These are phyloP conservation scores for Coptodon bakossiorum DNA, from an alignment of 2,113 vertebrate species.

Conservation along the genomic window DNA sequence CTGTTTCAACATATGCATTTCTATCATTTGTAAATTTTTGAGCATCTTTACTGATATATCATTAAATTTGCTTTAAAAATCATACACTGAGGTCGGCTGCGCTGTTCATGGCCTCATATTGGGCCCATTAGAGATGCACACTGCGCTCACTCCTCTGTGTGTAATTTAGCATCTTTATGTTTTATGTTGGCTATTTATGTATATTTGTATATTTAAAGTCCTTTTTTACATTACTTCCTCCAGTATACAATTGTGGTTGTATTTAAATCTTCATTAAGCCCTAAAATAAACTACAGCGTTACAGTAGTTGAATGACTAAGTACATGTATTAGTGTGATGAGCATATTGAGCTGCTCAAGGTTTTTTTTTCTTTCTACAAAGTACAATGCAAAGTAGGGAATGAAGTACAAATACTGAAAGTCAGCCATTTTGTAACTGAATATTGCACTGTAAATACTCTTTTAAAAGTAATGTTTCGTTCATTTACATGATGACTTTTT, in stretches of 20 bases:
- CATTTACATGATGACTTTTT: not conserved
- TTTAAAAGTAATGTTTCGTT: not conserved
- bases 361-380: not conserved
- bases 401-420: not conserved
- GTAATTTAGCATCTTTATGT: not conserved
- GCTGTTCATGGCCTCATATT: not conserved
- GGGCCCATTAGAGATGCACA: not conserved
- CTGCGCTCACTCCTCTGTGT: not conserved
- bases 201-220: not conserved
- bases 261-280: not conserved
- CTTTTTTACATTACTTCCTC: not conserved
- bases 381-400: not conserved
- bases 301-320: not conserved
- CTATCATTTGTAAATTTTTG: not conserved
- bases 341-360: not conserved
- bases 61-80: not conserved
- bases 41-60: not conserved
- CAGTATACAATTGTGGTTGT: not conserved
- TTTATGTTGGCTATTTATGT: not conserved
- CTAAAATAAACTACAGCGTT: not conserved
- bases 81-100: not conserved
- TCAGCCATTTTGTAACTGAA: not conserved
- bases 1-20: not conserved
- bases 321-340: not conserved
- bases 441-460: not conserved